Evolutionary conservation across 1,140 invertebrate genomes (phyloP), one percentile per base, ranked within the genome.

Genomic region (Phymorhynchus buccinoides): DNA sequence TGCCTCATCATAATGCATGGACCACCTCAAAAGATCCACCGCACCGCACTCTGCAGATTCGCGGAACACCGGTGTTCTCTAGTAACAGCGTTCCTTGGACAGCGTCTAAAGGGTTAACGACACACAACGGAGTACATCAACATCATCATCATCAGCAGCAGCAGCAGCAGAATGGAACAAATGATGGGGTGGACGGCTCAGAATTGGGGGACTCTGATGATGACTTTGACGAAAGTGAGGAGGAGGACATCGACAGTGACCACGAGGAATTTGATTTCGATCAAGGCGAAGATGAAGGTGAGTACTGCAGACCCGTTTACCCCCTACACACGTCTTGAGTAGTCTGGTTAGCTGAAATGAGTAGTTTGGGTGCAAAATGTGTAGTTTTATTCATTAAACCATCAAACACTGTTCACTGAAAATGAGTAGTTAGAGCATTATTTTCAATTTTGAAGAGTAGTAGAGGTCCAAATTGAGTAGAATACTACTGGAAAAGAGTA

Each of bases 201-300:
- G 68, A 32, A 37, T 12, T 14, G 35, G 68, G 35, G 30, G 68
- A 22, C 2, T 1, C 30, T 1, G 68, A 71, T 9, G 68, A 71
- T 32, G 18, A 35, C 32, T 4, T 12, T 2, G 78, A 71, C 18
- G 52, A 75, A 1, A 12, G n/a, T 27, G 77, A 80, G 37, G n/a
- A 66, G 52, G 42, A 14, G 66, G 79, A 85, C 52, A 39, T 52
- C 27, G 77, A 68, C 32, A 52, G 39, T 9, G 79, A 82, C 83
- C 30, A 77, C 73, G 42, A 62, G 22, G 73, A 84, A n/a, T 66
- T 78, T 30, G 73, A 84, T 39, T 83, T 30, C 39, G 81, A 83
- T 32, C 22, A 73, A 44, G 81, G 66, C 16, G 62, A 83, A 73
- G 62, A 83, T 37, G 41, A 83, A 73, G 37, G 81, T 83, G 62